phyloP scores from a whole-genome alignment of 2,797 vertebrate genomes.

The Hypotaenidia okinawae region DNA sequence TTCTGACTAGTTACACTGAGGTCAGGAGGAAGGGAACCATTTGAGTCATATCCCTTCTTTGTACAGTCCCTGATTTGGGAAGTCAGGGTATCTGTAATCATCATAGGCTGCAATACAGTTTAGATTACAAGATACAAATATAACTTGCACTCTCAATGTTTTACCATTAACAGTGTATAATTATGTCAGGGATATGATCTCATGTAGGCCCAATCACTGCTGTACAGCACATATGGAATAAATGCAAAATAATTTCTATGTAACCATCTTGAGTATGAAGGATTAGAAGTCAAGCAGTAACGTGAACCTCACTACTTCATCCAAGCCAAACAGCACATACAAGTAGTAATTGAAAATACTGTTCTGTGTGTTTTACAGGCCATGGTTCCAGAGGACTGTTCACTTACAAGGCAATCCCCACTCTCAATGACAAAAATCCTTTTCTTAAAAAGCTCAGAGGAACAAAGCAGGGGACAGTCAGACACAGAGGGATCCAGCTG shows the following conservation, averaged over 20 bases:
- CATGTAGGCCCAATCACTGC: background rate
- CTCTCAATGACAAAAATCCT: background rate
- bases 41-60: background rate
- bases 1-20: background rate
- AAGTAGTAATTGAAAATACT: background rate
- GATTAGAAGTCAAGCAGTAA: background rate
- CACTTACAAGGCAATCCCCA: background rate
- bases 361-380: background rate
- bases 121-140: background rate
- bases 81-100: background rate
- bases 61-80: background rate
- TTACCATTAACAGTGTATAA: background rate
- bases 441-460: background rate
- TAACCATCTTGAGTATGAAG: background rate
- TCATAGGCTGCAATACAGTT: background rate
- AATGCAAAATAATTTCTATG: background rate
- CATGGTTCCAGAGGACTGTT: background rate
- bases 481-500: background rate
- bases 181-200: background rate
- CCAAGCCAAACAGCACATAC: background rate
- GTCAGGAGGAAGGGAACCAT: background rate
- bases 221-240: background rate
- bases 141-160: background rate
- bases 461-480: accelerated
- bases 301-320: background rate